Evolutionary conservation across 2,797 vertebrate species (phyloP), one percentile per base, ranked within the genome.

Genomic region (Gallinago solitaria): DNA sequence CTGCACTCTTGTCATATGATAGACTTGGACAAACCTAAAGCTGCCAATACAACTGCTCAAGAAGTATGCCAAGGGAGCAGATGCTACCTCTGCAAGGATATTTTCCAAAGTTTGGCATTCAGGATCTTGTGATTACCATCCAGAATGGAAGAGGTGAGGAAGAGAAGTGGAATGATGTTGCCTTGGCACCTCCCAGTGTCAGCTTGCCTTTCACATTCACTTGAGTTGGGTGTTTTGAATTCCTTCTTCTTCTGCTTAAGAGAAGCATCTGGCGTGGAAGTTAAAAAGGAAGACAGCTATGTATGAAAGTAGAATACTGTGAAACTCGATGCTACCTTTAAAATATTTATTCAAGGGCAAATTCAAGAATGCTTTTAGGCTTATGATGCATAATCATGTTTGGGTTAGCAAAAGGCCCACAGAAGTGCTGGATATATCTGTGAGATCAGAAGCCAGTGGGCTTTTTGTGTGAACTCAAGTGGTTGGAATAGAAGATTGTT

Each of bases 1-100:
- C 95, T 96, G 83, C 76, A 90, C 91, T 92, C 93, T 83, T 94
- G 79, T 96, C 93, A 82, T 93, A 78, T 94, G 95, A 95, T 95
- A 77, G 67, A 88, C 89, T 92, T 93, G 79, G 90, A 82, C 80
- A 78, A 92, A 94, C 63, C 75, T 91, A 94, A 95, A 96, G 79
- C 91, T 95, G 94, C 87, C 56, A 84, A 88, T 97, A 76, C 87
- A 97, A 84, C 94, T 96, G 96, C 95, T 95, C 89, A 91, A 95
- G 84, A 80, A 95, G 63, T 87, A 74, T 90, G 94, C 92, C 86
- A 93, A 97, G 93, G 94, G 95, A 87, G 89, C 89, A 96, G 93
- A 94, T 96, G 95, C 93, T 96, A 82, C 87, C 90, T 96, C 94
- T 95, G 93, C 93, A 96, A 96, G 91, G 85, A 90, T 91, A 95